Percentiles rank a stretch among this genome's conserved stretches.
phyloP scores from a whole-genome alignment of 92 coral and sea anemone genomes.

The Anthopleura xanthogrammica region DNA sequence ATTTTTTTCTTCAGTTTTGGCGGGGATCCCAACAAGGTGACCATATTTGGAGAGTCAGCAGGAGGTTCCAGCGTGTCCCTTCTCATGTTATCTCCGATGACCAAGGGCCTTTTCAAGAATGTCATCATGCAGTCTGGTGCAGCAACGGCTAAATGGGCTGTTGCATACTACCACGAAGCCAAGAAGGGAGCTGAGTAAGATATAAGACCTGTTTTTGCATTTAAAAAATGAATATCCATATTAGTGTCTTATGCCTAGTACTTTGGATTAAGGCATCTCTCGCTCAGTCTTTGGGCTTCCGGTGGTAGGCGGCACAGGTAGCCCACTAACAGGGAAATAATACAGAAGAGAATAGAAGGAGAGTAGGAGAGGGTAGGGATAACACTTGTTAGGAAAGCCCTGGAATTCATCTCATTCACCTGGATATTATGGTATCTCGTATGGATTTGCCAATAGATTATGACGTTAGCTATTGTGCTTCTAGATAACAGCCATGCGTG shows the following conservation, averaged over 20 bases:
- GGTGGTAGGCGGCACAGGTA: too few species aligned
- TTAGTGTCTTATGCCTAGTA: not conserved
- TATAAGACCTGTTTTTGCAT: not conserved
- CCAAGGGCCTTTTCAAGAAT: conserved; percentile 27
- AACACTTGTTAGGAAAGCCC: too few species aligned
- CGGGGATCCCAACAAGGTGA: conserved; percentile 33
- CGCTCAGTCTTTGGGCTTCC: too few species aligned
- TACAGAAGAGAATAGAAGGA: too few species aligned
- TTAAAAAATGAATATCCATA: too few species aligned
- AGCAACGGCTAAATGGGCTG: conserved; percentile 24
- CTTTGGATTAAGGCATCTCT: not conserved
- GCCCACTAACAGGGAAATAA: too few species aligned
- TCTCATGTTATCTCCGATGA: conserved; percentile 29
- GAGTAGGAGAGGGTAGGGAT: too few species aligned
- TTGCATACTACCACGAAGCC: not conserved
- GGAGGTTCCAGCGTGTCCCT: conserved; percentile 37
- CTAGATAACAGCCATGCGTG: too few species aligned
- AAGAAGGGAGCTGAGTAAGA: conserved; percentile 17
- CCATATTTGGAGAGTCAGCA: conserved; percentile 49
- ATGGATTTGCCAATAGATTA: too few species aligned
- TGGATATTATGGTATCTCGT: too few species aligned
- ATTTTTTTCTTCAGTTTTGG: conserved; percentile 15
- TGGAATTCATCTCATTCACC: too few species aligned
- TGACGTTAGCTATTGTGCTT: too few species aligned
- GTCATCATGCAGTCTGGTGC: conserved; percentile 29